These are phyloP conservation scores for Platysteira castanea DNA, from an alignment of 2,113 vertebrate species.

Conservation along the genomic window DNA sequence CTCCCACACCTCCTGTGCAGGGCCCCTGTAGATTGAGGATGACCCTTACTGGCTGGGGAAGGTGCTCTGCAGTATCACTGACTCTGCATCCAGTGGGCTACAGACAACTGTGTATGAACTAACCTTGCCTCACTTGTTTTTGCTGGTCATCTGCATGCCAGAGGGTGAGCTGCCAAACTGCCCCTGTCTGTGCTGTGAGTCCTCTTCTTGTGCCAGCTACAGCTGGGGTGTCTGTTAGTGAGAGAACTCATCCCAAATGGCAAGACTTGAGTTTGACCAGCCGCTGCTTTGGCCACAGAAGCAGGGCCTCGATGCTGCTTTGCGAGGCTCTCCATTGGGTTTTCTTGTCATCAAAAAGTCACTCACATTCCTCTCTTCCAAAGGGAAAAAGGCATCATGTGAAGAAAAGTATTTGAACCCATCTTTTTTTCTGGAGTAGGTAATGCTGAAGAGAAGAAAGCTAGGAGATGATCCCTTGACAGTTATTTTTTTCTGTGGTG, in stretches of 20 bases:
- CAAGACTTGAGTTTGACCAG: background rate
- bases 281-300: background rate
- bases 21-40: background rate
- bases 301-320: fast-evolving
- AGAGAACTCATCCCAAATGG: background rate
- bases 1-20: background rate
- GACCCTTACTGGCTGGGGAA: background rate
- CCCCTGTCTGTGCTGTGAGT: background rate
- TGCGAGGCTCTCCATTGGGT: background rate
- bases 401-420: background rate
- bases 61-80: background rate
- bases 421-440: background rate
- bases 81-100: background rate
- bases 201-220: background rate
- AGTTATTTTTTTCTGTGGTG: background rate
- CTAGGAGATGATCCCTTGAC: background rate
- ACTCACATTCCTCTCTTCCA: background rate
- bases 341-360: background rate
- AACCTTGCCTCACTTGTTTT: background rate
- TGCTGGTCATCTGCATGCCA: background rate
- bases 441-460: background rate
- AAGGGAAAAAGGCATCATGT: background rate
- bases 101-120: background rate
- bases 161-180: background rate
- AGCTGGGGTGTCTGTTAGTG: background rate